These are phyloP conservation scores for Lobophora halterata DNA, from an alignment of 2,888 invertebrate genomes.

Conservation along the genomic window DNA sequence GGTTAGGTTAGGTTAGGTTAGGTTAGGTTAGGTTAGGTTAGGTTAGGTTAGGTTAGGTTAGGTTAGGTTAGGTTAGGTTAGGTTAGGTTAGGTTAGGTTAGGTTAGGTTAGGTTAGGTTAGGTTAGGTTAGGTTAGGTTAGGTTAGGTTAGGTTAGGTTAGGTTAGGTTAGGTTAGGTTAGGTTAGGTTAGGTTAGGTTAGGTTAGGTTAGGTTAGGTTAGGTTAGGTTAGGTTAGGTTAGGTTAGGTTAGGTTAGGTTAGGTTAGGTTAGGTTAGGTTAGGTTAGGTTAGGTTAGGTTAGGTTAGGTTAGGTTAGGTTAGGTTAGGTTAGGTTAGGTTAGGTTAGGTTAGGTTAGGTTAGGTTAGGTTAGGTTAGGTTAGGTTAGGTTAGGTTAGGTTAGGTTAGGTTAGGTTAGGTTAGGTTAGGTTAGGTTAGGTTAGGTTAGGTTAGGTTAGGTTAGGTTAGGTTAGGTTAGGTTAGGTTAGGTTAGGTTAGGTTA, in stretches of 20 bases:
- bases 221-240: conserved; percentile 8
- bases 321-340: conserved; percentile 9
- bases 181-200: conserved; percentile 5
- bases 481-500: conserved; percentile 10
- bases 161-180: conserved; percentile 2
- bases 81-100: conserved; percentile 7
- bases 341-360: conserved; percentile 10
- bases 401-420: conserved; percentile 10
- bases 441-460: conserved; percentile 6
- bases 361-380: no score
- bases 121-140: conserved; percentile 4
- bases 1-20: conserved; percentile 4
- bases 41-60: no score
- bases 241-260: conserved; percentile 1
- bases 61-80: conserved; percentile 5
- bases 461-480: conserved; percentile 10
- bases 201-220: conserved; percentile 8
- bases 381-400: conserved; percentile 6
- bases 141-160: conserved; percentile 4
- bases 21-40: conserved; percentile 4
- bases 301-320: conserved; percentile 7
- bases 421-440: conserved; percentile 4
- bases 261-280: conserved; percentile 1
- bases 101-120: conserved; percentile 8
- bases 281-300: conserved; percentile 1